Conservation (phyloP, 2,113 vertebrate species). For the Notarius quadriscutis region DNA sequence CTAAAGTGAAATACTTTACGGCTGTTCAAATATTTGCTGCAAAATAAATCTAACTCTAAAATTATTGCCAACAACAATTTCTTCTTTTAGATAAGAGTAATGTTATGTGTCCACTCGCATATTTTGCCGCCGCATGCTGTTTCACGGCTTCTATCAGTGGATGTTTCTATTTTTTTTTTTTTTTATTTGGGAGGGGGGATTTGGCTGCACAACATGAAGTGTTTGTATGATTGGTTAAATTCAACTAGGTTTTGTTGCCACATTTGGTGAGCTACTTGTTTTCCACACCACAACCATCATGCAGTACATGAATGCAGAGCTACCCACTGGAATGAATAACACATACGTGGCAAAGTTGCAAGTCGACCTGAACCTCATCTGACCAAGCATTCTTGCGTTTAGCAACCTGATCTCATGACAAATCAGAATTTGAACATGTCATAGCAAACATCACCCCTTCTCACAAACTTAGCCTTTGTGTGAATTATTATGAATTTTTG, state of each 20-base stretch:
- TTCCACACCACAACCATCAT: neutral
- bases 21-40: conserved; percentile 22
- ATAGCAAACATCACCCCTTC: neutral
- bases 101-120: conserved; percentile 6
- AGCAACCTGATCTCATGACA: neutral
- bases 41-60: conserved; percentile 1
- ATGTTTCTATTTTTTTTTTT: neutral
- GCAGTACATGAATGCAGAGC: neutral
- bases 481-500: neutral
- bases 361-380: neutral
- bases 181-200: neutral
- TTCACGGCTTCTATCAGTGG: neutral
- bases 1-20: conserved; percentile 34
- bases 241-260: neutral
- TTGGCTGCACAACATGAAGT: neutral
- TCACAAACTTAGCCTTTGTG: neutral
- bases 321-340: neutral
- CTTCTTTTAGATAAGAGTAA: neutral
- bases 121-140: neutral
- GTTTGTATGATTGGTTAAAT: neutral
- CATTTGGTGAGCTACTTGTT: neutral
- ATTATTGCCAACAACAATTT: conserved; percentile 18
- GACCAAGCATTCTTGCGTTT: neutral
- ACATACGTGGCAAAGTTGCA: neutral
- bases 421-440: neutral